phyloP scores from a whole-genome alignment of 2,797 vertebrate species.

The Lophius americanus region DNA sequence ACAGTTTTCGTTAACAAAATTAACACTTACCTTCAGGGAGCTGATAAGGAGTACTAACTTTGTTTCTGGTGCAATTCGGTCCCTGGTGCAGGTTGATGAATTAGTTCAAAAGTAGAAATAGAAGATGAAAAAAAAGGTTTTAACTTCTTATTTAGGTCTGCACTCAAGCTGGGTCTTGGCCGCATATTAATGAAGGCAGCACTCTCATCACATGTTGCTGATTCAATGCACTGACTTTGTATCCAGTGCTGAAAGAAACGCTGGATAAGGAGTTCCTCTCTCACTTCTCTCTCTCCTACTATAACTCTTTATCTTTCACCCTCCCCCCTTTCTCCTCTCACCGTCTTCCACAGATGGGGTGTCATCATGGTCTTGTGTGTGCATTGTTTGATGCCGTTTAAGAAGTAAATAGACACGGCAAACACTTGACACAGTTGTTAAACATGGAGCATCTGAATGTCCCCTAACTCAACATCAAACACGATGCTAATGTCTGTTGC shows the following conservation, averaged over 20 bases:
- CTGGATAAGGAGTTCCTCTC: slow-evolving; percentile 49
- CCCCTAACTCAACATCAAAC: slow-evolving; percentile 85
- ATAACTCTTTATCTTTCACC: slow-evolving; percentile 28
- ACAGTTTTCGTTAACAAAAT: no score
- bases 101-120: neutral
- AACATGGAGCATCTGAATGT: slow-evolving; percentile 80
- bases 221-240: slow-evolving; percentile 29
- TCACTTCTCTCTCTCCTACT: slow-evolving; percentile 54
- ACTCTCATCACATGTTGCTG: slow-evolving; percentile 4
- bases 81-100: neutral
- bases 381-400: slow-evolving; percentile 82
- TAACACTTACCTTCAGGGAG: no score
- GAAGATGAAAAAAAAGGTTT: neutral
- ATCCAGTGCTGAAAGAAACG: neutral
- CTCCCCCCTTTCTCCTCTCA: slow-evolving; percentile 42
- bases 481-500: slow-evolving; percentile 83
- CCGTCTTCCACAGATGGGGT: slow-evolving; percentile 49
- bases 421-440: slow-evolving; percentile 85
- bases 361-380: slow-evolving; percentile 53
- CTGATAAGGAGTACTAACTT: no score
- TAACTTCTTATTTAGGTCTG: neutral
- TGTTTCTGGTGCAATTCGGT: no score
- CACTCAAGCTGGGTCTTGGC: slow-evolving; percentile 2
- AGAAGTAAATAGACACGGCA: slow-evolving; percentile 80
- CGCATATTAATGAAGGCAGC: slow-evolving; percentile 41